Base-by-base conservation (phyloP, 2,888 invertebrate genomes). In the Ormyrus pomaceus region DNA sequence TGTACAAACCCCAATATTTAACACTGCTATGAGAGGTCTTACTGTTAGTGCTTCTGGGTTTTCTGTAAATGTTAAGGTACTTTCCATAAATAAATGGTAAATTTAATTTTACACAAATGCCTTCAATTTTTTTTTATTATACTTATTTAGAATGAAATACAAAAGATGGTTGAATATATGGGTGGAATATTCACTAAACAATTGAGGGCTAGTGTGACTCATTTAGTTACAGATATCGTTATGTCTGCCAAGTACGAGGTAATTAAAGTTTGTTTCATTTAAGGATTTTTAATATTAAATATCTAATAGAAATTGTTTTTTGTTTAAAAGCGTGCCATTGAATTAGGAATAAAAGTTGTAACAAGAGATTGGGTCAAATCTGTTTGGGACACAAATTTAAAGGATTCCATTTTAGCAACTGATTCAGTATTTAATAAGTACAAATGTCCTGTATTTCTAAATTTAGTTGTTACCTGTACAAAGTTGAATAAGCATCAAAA, bases 231-330 rank as follows among this genome's bases (percentile, higher is more conserved):
- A 0, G 94, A 95, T 86, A 94, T 94, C 50, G 95, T 96, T 0
- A 92, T 94, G 81, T 95, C 96, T 0, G 94, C 94, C 77, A 96
- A 96, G 90, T 96, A 96, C 88, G 93, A 94, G 91, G 95, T 95
- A 83, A 91, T 92, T 91, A 56, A 4, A 48, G n/a, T 69, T n/a
- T 50, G 34, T 73, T 10, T 72, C 73, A 74, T 9, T 11, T 48
- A n/a, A 13, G 62, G 65, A 34, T 9, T 77, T 64, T 77, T 45
- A 65, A 59, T 70, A 34, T 34, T 34, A 34, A 34, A 4, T 34
- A 34, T 34, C 3, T 34, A 34, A 34, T 34, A 34, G 34, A 34
- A 34, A 4, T 2, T 34, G 4, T 34, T 34, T 66, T 53, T 5
- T 55, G 89, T 53, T 59, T 62, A 89, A 10, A 87, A 95, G 95